A percentile compares a stretch with the other conserved stretches of the same genome.
Evolutionary conservation across 2,797 vertebrate species (phyloP).

Genomic region (Astyanax mexicanus): DNA sequence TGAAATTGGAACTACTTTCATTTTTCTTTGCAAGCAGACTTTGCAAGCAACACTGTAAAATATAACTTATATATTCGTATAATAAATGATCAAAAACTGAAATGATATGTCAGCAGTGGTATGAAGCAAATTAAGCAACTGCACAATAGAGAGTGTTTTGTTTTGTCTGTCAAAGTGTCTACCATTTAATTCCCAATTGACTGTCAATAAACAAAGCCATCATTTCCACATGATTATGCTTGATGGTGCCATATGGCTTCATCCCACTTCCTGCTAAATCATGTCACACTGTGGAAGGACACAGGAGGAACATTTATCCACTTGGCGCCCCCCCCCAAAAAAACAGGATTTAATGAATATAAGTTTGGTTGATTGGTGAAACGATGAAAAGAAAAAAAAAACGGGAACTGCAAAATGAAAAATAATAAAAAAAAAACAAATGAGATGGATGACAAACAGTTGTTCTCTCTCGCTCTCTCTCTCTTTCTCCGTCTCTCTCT

Average conservation of each 20-base stretch:
- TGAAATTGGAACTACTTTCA: too few species aligned
- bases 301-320: conserved; percentile 31
- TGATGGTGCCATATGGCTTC: conserved; percentile 66
- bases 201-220: conserved; percentile 57
- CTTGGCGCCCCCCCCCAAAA: neutral
- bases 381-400: conserved; percentile 69
- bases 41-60: too few species aligned
- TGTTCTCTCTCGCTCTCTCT: conserved; percentile 55
- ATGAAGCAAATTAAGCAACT: conserved; percentile 20
- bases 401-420: conserved; percentile 64
- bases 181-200: conserved; percentile 54
- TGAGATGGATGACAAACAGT: conserved; percentile 79
- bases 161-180: conserved; percentile 24
- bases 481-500: conserved; percentile 50
- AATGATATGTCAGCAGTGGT: neutral
- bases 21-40: too few species aligned
- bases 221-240: conserved; percentile 59
- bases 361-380: conserved; percentile 62
- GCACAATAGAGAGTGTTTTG: conserved; percentile 21
- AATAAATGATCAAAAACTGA: too few species aligned
- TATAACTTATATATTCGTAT: too few species aligned
- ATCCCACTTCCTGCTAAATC: conserved; percentile 47
- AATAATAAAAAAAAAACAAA: conserved; percentile 68
- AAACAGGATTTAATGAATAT: conserved; percentile 61
- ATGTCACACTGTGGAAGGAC: conserved; percentile 48